phyloP scores from a whole-genome alignment of 2,797 vertebrate genomes.

The Lemur catta region DNA sequence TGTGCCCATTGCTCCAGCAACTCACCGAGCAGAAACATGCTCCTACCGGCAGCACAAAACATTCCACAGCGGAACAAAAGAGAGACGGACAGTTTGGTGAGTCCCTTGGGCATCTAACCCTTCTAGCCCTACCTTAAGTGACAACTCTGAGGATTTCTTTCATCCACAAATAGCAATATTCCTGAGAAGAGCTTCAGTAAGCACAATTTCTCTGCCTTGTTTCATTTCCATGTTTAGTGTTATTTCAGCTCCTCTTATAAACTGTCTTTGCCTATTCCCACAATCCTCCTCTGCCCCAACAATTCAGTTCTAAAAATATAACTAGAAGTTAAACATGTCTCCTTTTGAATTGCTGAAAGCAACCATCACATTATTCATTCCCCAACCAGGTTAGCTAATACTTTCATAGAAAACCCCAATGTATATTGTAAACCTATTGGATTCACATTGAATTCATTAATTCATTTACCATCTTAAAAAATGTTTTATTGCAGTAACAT shows the following conservation, averaged over 20 bases:
- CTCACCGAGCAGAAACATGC: background rate
- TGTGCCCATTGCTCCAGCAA: background rate
- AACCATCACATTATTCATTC: background rate
- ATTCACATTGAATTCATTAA: background rate
- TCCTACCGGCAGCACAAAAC: background rate
- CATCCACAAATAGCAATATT: background rate
- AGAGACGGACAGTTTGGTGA: background rate
- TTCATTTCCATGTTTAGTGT: background rate
- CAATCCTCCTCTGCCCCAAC: background rate
- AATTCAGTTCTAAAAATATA: conserved; percentile 10
- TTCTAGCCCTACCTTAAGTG: background rate
- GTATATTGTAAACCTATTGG: background rate
- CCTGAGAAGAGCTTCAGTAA: background rate
- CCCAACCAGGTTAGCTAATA: background rate
- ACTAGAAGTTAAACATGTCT: background rate
- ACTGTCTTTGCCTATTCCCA: background rate
- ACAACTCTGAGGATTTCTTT: background rate
- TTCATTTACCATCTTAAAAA: background rate
- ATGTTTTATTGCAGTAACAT: background rate
- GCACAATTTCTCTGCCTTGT: background rate
- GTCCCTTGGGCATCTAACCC: background rate
- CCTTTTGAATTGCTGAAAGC: background rate
- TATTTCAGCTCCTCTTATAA: background rate
- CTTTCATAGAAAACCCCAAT: background rate
- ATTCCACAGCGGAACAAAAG: background rate